Evolutionary conservation across 2,113 vertebrate species (phyloP), one percentile per base, ranked within the genome.

Genomic region (Megaptera novaeangliae): DNA sequence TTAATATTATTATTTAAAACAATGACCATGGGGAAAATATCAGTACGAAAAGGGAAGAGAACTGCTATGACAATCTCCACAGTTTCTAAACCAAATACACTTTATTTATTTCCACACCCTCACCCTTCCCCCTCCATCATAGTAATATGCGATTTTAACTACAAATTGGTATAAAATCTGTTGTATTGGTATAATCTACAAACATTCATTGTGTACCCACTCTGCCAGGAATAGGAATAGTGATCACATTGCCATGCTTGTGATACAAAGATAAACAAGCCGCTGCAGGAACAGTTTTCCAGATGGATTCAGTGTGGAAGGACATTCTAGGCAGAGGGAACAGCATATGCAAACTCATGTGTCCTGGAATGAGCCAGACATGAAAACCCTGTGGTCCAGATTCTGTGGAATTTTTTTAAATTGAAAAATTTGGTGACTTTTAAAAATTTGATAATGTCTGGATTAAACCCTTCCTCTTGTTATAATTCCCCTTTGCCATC

Each of bases 1-100:
- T 94, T 97, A 83, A 90, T 77, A 41, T 88, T 69, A 72, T 96
- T 90, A 93, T 93, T 97, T 87, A 93, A 96, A 97, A 95, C 55
- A 2, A 68, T 92, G 64, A n/a, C 57, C 86, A 89, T 13, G 68
- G 75, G 92, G 72, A 78, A 97, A 96, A 75, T 75, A 39, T 57
- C 77, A 80, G 44, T 75, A 95, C 4, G 21, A 86, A 94, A 71
- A 83, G 27, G 15, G 49, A 89, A 84, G 18, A 69, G 31, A 77
- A 92, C 2, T 1, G 20, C 36, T 66, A 5, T 59, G 81, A 78
- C 81, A 63, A 49, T 82, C 75, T 86, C 61, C n/a, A 77, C 31
- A 72, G 61, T 68, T 94, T 96, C 84, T 90, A 92, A 95, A 83
- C 18, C 59, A 94, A 91, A 88, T 81, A 41, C 2, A 8, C 7